These are phyloP conservation scores for Campylomormyrus numenius DNA, from an alignment of 2,113 vertebrate genomes.

Conservation along the genomic window DNA sequence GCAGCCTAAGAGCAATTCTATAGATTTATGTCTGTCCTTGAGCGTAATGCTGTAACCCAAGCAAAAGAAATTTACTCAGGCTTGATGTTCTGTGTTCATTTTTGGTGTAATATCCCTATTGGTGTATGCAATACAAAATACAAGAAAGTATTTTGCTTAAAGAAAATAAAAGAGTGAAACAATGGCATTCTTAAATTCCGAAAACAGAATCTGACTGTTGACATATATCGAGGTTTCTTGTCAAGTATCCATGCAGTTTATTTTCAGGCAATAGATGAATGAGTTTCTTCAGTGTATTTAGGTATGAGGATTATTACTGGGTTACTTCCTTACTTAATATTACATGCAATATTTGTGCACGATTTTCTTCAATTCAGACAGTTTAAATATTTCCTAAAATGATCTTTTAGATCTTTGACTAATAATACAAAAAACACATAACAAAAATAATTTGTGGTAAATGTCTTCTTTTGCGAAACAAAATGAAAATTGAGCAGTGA, in stretches of 20 bases:
- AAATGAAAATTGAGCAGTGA: neutral
- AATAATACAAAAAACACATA: neutral
- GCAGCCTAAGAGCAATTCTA: neutral
- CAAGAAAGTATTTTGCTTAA: neutral
- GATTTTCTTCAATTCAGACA: neutral
- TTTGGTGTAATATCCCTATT: neutral
- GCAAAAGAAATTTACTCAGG: neutral
- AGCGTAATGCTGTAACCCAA: neutral
- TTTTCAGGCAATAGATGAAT: neutral
- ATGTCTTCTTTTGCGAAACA: neutral
- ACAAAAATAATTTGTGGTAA: neutral
- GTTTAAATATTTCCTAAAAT: neutral
- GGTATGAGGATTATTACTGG: neutral
- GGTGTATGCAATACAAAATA: neutral
- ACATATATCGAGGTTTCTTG: neutral
- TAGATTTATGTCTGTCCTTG: neutral
- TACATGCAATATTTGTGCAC: neutral
- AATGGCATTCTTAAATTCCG: neutral
- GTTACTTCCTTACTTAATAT: neutral
- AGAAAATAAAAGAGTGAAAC: neutral
- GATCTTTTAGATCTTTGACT: neutral
- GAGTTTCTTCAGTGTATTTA: neutral
- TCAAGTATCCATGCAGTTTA: neutral
- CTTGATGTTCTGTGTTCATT: neutral
- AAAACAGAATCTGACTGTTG: neutral